These are phyloP conservation scores for Heliconius melpomene DNA, from an alignment of 1,140 invertebrate species.

Conservation along the genomic window DNA sequence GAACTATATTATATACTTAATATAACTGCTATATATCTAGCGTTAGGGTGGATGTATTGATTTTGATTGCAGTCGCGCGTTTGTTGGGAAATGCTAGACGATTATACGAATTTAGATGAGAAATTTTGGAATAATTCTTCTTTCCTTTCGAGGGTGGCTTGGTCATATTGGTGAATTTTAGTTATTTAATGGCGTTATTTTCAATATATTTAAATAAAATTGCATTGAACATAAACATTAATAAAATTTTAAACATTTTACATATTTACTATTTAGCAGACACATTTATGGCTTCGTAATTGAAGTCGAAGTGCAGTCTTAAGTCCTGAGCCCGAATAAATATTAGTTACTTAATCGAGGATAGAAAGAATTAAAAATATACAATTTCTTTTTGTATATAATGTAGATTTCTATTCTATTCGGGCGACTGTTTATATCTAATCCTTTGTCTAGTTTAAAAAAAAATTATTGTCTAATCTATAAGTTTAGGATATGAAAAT, in stretches of 20 bases:
- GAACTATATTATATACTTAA: constrained; percentile 35
- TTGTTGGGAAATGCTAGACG: neutral
- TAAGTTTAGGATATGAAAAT: no score
- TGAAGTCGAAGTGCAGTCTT: neutral
- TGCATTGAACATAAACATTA: neutral
- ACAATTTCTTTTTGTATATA: no score
- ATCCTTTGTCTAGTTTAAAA: no score
- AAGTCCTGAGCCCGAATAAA: neutral
- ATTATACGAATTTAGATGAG: neutral
- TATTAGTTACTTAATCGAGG: neutral
- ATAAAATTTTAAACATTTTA: neutral
- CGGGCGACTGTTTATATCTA: no score
- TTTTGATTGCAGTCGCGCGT: constrained; percentile 30
- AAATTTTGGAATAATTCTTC: neutral
- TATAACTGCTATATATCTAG: constrained; percentile 24
- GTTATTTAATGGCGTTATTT: no score
- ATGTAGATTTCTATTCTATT: no score
- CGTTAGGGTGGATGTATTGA: constrained; percentile 30
- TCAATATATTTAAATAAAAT: no score
- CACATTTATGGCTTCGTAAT: constrained; percentile 18
- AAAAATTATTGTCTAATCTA: no score
- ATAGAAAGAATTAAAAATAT: neutral
- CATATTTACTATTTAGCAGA: neutral
- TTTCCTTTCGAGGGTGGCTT: neutral
- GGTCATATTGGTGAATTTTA: no score